phyloP scores from a whole-genome alignment of 2,888 invertebrate species.

The Altica lythri region DNA sequence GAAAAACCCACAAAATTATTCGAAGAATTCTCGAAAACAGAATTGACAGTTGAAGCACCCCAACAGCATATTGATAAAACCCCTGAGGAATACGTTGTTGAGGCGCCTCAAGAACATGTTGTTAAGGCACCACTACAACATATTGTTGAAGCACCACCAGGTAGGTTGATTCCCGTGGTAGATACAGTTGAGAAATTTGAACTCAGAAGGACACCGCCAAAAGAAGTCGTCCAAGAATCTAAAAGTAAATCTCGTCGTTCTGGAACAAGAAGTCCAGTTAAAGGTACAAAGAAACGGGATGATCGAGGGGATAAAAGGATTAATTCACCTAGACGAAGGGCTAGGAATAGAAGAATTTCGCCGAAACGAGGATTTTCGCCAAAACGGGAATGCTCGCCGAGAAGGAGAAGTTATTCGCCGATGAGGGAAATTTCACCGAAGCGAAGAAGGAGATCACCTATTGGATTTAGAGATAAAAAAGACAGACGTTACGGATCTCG shows the following conservation, averaged over 20 bases:
- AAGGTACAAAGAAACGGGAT: constrained; percentile 9
- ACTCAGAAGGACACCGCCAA: too few relatives aligned
- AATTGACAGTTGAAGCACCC: not conserved
- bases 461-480: constrained; percentile 5
- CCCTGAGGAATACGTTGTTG: not conserved
- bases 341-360: too few relatives aligned
- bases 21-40: constrained; percentile 33
- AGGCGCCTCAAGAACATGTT: too few relatives aligned
- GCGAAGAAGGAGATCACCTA: constrained; percentile 23
- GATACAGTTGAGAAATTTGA: too few relatives aligned
- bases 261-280: not conserved
- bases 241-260: not conserved
- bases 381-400: constrained; percentile 25
- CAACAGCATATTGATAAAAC: not conserved
- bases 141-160: not conserved
- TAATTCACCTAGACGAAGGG: constrained; percentile 25
- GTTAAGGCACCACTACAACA: too few relatives aligned
- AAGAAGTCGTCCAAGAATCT: too few relatives aligned
- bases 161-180: too few relatives aligned
- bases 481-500: constrained; percentile 22
- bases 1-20: constrained; percentile 38
- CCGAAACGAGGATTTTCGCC: too few relatives aligned
- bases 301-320: constrained; percentile 26
- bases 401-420: constrained; percentile 23
- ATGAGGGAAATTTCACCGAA: constrained; percentile 30